Base-by-base conservation (phyloP, 2,113 vertebrate genomes). In the Phylloscopus trochilus region DNA sequence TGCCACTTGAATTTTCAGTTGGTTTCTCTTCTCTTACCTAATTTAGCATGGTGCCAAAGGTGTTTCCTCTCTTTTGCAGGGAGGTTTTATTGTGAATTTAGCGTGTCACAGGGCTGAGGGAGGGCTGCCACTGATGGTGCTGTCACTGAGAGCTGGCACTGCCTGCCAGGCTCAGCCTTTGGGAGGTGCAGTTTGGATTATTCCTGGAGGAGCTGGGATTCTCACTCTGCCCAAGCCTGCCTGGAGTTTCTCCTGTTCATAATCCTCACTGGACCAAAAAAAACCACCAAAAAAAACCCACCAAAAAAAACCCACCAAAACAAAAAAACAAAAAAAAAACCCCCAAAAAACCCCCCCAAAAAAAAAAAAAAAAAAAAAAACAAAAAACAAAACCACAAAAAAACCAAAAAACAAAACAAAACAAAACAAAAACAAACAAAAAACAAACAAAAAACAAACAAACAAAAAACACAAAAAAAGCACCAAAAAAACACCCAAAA, bases 81-180 rank as follows among this genome's bases (percentile, higher is more conserved):
- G 41, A 74, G 18, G 10, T 30, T 26, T 10, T 10, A 8, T 11
- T 12, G 7, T 23, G n/a, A 37, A 21, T n/a, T 39, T 51, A 56
- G 47, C 7, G 1, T 44, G 30, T 53, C 33, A 2, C 5, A 35
- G 58, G 21, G 1, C 16, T 10, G 67, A 9, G 4, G 43, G 28
- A 27, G 13, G 30, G n/a, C n/a, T n/a, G n/a, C n/a, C n/a, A 8
- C 4, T 3, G 4, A 0, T 12, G 16, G 8, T 17, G 14, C 5
- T 37, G 46, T 8, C 60, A 8, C 39, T 8, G 67, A 10, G 69
- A 9, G 7, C 14, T 44, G 47, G 6, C 6, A 0, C 6, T 31
- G 4, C 22, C 58, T 64, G 15, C 5, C 33, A 28, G 24, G 6
- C 53, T 24, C 31, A 4, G 30, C 28, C 44, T 58, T 53, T 23